Evolutionary conservation across 2,797 vertebrate genomes (phyloP), one percentile per base, ranked within the genome.

Genomic region (Oryzias dopingdopingensis): DNA sequence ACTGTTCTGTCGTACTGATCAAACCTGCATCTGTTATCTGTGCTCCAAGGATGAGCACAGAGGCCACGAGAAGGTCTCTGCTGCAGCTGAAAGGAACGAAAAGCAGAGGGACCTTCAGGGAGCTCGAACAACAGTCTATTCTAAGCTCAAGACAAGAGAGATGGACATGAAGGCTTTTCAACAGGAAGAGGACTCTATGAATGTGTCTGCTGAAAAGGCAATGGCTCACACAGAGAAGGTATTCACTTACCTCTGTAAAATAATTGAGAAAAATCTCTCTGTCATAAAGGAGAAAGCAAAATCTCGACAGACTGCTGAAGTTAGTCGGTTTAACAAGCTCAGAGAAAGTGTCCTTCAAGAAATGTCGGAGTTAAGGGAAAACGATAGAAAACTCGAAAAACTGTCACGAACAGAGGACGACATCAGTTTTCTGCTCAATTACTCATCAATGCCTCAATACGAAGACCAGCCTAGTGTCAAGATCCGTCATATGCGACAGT

Each of bases 1-100:
- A 62, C 7, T 76, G 65, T 79, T 72, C 54, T 74, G 76, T 13
- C 64, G 29, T 1, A 76, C 70, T 1, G 79, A 79, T 45, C 76
- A 74, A 60, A n/a, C 6, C 3, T 67, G 57, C 43, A 75, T 81
- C 59, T 75, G 74, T 41, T 69, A 72, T 16, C 44, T 75, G 29
- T 58, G 78, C 16, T 57, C 65, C 10, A 29, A 58, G n/a, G 79
- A 77, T 0, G 16, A 48, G 7, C 67, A 72, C 4, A 71, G 61
- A 64, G 70, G 67, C 46, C 72, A 62, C 4, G 6, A 55, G 18
- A 73, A 46, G 29, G 67, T 76, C 10, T 56, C 70, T 14, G 52
- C 61, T 1, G 23, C 53, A 15, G 52, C 65, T n/a, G 67, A 70
- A 15, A 54, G 66, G n/a, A 4, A 15, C 0, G 62, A 52, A 26